These are phyloP conservation scores for Dryococelus australis DNA, from an alignment of 2,888 invertebrate genomes.

Conservation along the genomic window DNA sequence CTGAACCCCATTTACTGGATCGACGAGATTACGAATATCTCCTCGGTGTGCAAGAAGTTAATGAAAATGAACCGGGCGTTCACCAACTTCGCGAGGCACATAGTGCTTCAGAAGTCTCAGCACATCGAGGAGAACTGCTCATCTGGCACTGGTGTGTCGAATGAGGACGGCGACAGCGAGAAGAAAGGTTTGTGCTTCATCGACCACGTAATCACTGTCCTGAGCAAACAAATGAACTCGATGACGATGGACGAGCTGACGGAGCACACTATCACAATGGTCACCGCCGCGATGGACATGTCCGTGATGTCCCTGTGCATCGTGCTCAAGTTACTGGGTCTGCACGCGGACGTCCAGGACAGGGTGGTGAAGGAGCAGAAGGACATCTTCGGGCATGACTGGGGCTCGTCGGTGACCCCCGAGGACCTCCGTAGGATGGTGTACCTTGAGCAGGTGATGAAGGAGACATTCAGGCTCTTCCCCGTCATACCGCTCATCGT, in stretches of 20 bases:
- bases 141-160: too few relatives aligned
- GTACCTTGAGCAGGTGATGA: conserved; percentile 43
- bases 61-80: too few relatives aligned
- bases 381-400: conserved; percentile 37
- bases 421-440: conserved; percentile 45
- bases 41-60: too few relatives aligned
- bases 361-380: conserved; percentile 41
- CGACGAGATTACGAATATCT: too few relatives aligned
- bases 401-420: conserved; percentile 33
- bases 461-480: too few relatives aligned
- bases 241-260: conserved; percentile 36
- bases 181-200: conserved; percentile 33
- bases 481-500: too few relatives aligned
- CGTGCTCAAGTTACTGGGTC: conserved; percentile 42
- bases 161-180: not conserved
- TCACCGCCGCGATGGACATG: conserved; percentile 45
- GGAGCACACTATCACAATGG: conserved; percentile 44
- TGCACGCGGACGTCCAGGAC: conserved; percentile 44
- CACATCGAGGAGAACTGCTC: too few relatives aligned
- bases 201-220: conserved; percentile 36
- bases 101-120: too few relatives aligned
- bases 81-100: too few relatives aligned
- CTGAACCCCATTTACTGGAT: too few relatives aligned
- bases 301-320: conserved; percentile 38
- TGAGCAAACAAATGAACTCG: not conserved